These are phyloP conservation scores for Drosophila tristis DNA, from an alignment of 1,140 invertebrate genomes.

Conservation along the genomic window DNA sequence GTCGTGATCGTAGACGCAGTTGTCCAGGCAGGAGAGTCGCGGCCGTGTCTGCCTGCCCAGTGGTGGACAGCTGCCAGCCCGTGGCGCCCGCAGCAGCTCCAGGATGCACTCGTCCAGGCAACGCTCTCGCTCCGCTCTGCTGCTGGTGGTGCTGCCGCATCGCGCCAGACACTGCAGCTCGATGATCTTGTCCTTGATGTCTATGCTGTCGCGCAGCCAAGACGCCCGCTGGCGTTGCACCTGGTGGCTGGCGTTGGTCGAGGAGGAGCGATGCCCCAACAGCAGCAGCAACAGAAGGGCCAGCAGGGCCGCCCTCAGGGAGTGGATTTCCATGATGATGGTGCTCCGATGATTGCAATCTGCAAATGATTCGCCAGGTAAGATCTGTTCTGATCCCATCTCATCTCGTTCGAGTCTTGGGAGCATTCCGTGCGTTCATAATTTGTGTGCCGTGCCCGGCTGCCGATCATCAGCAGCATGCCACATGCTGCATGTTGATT, in stretches of 20 bases:
- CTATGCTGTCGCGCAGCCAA: conserved; percentile 63
- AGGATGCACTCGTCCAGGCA: conserved; percentile 64
- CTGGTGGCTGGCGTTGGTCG: conserved; percentile 11
- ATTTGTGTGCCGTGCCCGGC: conserved; percentile 45
- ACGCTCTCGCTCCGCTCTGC: conserved; percentile 21
- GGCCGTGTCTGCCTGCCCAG: conserved; percentile 52
- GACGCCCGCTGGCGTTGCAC: conserved; percentile 61
- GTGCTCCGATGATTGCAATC: conserved; percentile 47
- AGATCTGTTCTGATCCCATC: conserved; percentile 34
- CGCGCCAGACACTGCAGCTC: conserved; percentile 75
- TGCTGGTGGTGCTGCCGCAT: conserved; percentile 37
- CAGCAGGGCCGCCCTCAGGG: conserved; percentile 41
- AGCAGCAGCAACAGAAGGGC: conserved; percentile 31
- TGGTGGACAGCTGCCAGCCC: conserved; percentile 67
- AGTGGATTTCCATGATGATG: conserved; percentile 36
- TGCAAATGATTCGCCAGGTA: conserved; percentile 65
- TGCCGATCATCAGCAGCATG: conserved; percentile 56
- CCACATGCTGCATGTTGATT: conserved; percentile 59
- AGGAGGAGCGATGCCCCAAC: conserved; percentile 32
- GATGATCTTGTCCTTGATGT: conserved; percentile 77
- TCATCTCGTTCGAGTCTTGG: conserved; percentile 27
- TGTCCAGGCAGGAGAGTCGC: conserved; percentile 85
- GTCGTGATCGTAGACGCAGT: conserved; percentile 87
- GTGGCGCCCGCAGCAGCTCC: conserved; percentile 56
- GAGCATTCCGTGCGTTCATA: conserved; percentile 74